Evolutionary conservation across 2,888 invertebrate genomes (phyloP).

Genomic region (Laspeyria flexula): DNA sequence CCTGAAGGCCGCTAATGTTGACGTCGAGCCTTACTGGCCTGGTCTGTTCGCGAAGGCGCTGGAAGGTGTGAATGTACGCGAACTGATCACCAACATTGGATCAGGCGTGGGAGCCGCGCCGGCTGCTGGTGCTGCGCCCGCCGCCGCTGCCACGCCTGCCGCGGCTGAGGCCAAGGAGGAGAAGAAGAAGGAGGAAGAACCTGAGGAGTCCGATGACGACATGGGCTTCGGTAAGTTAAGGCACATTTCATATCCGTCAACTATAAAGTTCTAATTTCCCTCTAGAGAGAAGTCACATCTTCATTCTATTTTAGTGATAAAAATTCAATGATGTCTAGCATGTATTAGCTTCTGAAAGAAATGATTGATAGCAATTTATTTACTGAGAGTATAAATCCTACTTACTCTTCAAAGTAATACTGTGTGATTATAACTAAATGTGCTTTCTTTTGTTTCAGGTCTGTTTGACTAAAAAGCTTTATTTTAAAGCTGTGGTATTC

Average conservation of each 20-base stretch:
- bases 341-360: conserved; percentile 87
- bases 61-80: conserved; percentile 97
- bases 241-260: neutral
- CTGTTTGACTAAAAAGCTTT: conserved; percentile 90
- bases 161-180: conserved; percentile 90
- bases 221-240: conserved; percentile 94
- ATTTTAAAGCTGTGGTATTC: conserved; percentile 74
- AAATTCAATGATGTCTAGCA: conserved; percentile 85
- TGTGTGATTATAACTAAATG: conserved; percentile 21
- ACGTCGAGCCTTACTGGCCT: conserved; percentile 99
- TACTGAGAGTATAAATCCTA: conserved; percentile 52
- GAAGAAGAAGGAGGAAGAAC: conserved; percentile 92
- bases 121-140: conserved; percentile 89
- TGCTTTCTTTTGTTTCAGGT: conserved; percentile 87
- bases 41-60: conserved; percentile 98
- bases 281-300: no score
- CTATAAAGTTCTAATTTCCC: no score
- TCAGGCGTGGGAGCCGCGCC: conserved; percentile 95
- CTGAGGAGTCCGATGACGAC: conserved; percentile 95
- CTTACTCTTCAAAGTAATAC: neutral
- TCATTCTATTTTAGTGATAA: no score
- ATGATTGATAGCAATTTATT: conserved; percentile 62
- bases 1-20: conserved; percentile 98
- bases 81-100: conserved; percentile 96
- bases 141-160: conserved; percentile 89